Evolutionary conservation across 2,888 invertebrate species (phyloP).

Genomic region (Seladonia tumulorum): DNA sequence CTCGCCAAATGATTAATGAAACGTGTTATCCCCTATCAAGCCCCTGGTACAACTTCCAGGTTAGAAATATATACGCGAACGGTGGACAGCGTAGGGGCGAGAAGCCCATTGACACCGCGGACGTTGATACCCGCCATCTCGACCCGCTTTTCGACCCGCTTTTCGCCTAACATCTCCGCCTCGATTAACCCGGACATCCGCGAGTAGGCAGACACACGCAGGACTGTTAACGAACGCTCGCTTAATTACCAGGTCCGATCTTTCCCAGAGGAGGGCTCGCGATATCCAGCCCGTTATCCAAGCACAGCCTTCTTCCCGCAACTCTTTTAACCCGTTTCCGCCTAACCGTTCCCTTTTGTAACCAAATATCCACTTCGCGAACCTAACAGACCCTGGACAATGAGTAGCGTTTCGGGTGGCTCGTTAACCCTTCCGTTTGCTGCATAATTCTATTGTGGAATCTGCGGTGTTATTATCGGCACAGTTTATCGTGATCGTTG

Average conservation of each 20-base stretch:
- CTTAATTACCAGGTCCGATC: not conserved
- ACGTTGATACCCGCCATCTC: not conserved
- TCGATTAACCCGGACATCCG: constrained; percentile 7
- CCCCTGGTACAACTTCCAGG: constrained; percentile 12
- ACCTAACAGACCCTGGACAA: not conserved
- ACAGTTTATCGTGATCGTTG: not conserved
- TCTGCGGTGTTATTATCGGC: not conserved
- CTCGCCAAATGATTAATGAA: constrained; percentile 27
- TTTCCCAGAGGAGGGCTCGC: not conserved
- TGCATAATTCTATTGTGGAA: not conserved
- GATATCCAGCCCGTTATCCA: constrained; percentile 1
- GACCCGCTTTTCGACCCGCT: not conserved
- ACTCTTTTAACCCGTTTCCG: constrained; percentile 5
- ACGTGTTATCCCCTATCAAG: constrained; percentile 18
- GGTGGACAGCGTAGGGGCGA: not conserved
- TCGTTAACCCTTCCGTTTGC: not conserved
- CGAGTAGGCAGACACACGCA: not conserved
- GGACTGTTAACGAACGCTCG: not conserved
- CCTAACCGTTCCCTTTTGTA: constrained; percentile 8
- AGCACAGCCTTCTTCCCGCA: not conserved
- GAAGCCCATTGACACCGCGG: not conserved
- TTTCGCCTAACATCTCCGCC: not conserved
- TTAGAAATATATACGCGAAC: not conserved
- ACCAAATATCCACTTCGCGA: not conserved
- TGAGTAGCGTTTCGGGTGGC: not conserved